Base-by-base conservation (phyloP, 2,888 invertebrate genomes). In the Heteromurus nitidus region DNA sequence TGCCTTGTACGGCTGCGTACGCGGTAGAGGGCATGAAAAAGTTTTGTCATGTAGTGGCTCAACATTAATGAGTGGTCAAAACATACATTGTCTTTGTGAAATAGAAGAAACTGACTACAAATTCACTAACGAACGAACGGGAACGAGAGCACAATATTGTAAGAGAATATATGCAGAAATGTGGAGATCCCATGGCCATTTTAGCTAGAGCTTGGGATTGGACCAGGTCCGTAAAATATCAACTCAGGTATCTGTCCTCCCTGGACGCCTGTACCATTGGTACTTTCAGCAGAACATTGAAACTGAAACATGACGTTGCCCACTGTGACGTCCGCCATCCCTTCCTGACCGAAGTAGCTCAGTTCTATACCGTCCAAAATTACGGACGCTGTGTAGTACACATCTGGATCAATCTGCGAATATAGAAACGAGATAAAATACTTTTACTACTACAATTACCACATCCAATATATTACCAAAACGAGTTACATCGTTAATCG, bases 171-270 rank as follows among this genome's bases (percentile, higher is more conserved):
- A 36, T 36, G 36, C 13, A 36, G 36, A 36, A 36, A 36, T 36
- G 5, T 36, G 5, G 13, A 13, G 5, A 36, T 36, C 5, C 36
- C 13, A 36, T 36, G 36, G 7, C 36, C 5, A 36, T 36, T 47
- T n/a, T 47, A 16, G 2, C 24, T 24, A 26, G 26, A 60, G 18
- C 60, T n/a, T 2, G 31, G 22, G 2, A 87, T 86, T 77, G 92
- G 91, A 44, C 94, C 93, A 22, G 96, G 96, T 44, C 96, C 96
- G 88, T 97, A 98, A 89, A 97, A 98, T 88, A 98, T 96, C 82
- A 98, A 92, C 91, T 98, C 98, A 2, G 98, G 98, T 88, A 98
- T 98, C 90, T 98, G 98, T 53, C 98, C 98, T 62, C 98, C 98
- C 74, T 83, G 82, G 3, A 98, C 97, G 9, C 97, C 97, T 0